Evolutionary conservation across 2,797 vertebrate species (phyloP).

Genomic region (Scarus forsteni): DNA sequence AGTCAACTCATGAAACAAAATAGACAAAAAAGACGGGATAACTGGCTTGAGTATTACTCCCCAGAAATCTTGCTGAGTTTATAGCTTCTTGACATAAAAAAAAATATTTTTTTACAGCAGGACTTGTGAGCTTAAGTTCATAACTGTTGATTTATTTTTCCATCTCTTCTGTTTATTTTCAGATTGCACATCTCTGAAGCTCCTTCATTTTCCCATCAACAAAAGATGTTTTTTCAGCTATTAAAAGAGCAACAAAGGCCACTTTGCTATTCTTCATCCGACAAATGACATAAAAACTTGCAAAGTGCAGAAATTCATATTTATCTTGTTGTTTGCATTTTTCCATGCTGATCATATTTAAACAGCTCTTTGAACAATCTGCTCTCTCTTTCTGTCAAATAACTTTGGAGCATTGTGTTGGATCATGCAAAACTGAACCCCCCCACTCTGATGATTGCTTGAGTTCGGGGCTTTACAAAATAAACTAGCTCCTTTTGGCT

Average conservation of each 20-base stretch:
- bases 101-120: no score
- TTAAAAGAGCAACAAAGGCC: slow-evolving; percentile 68
- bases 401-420: slow-evolving; percentile 85
- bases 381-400: slow-evolving; percentile 74
- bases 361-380: slow-evolving; percentile 81
- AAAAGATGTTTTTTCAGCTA: slow-evolving; percentile 59
- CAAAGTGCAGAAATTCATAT: slow-evolving; percentile 70
- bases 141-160: slow-evolving; percentile 62
- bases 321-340: slow-evolving; percentile 78
- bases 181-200: slow-evolving; percentile 53
- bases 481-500: slow-evolving; percentile 79
- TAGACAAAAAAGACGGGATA: no score
- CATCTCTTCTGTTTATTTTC: slow-evolving; percentile 50
- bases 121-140: slow-evolving; percentile 19
- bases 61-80: no score
- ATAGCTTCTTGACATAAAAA: no score
- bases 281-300: slow-evolving; percentile 75
- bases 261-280: slow-evolving; percentile 50
- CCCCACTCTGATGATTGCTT: slow-evolving; percentile 77
- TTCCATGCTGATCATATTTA: slow-evolving; percentile 83
- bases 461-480: slow-evolving; percentile 81
- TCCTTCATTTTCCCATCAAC: slow-evolving; percentile 52
- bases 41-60: no score
- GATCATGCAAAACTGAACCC: slow-evolving; percentile 81
- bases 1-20: no score